Conservation (phyloP, 2,113 vertebrate genomes). For the Vidua chalybeata region DNA sequence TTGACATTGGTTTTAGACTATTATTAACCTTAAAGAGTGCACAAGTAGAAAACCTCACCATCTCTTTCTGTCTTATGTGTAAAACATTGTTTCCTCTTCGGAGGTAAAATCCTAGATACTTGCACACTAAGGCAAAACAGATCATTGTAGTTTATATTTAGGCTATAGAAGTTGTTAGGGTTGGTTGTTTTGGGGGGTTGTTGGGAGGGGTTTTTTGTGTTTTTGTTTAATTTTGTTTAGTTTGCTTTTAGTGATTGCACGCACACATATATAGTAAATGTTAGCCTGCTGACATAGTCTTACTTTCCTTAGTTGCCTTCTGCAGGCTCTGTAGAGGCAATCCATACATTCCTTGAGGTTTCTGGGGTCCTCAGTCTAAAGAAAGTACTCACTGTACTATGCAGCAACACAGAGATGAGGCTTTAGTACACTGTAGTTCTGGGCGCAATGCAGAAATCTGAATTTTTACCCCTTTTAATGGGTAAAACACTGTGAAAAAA, state of each 20-base stretch:
- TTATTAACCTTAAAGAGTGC: neutral
- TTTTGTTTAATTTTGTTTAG: neutral
- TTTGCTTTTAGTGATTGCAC: neutral
- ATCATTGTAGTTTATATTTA: neutral
- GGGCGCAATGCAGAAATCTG: neutral
- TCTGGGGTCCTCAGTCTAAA: neutral
- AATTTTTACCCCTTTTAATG: neutral
- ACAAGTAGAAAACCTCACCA: neutral
- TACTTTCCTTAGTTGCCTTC: neutral
- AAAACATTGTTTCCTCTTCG: neutral
- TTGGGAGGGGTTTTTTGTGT: too few relatives aligned
- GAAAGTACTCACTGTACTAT: neutral
- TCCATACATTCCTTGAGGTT: neutral
- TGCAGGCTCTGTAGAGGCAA: neutral
- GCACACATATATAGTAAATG: neutral
- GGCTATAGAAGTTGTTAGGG: neutral
- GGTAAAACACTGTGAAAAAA: neutral
- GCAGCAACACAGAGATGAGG: neutral
- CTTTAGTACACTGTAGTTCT: neutral
- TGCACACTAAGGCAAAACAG: neutral
- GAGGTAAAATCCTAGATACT: neutral
- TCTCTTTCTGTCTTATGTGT: neutral
- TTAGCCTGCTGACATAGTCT: neutral
- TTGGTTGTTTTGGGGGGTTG: neutral
- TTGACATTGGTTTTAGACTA: neutral